phyloP scores from a whole-genome alignment of 2,888 invertebrate genomes.

The Mythimna pallens region DNA sequence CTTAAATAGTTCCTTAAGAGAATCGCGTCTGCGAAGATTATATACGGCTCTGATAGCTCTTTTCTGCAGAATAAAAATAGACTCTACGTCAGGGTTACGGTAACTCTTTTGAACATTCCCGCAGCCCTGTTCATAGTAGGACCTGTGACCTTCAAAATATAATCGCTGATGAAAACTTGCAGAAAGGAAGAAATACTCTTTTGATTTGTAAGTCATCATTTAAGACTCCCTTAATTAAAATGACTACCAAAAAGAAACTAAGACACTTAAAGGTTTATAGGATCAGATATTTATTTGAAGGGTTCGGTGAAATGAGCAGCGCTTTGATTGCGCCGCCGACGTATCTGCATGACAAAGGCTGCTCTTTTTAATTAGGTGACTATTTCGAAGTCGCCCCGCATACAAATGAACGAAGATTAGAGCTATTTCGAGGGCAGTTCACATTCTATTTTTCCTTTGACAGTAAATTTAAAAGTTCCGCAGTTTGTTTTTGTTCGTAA shows the following conservation, averaged over 20 bases:
- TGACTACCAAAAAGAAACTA: constrained; percentile 66
- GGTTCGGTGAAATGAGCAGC: constrained; percentile 72
- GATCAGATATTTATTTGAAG: constrained; percentile 79
- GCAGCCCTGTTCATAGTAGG: constrained; percentile 5
- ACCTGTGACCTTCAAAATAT: constrained; percentile 2
- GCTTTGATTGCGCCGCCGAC: constrained; percentile 77
- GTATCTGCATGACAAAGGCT: constrained; percentile 85
- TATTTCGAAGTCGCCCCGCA: constrained; percentile 80
- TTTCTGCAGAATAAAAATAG: too few relatives aligned
- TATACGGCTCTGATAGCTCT: too few relatives aligned
- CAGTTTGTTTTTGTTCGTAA: constrained; percentile 74
- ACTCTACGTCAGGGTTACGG: too few relatives aligned
- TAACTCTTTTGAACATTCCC: too few relatives aligned
- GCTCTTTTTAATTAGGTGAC: constrained; percentile 86
- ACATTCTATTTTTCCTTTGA: constrained; percentile 77
- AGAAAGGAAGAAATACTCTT: constrained; percentile 46
- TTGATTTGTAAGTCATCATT: constrained; percentile 69
- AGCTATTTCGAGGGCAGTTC: constrained; percentile 70
- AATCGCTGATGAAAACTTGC: constrained; percentile 32
- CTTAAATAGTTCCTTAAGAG: too few relatives aligned
- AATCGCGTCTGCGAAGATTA: too few relatives aligned
- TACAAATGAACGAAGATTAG: constrained; percentile 83
- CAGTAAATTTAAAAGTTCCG: constrained; percentile 68
- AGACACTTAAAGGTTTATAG: constrained; percentile 64
- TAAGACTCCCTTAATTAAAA: constrained; percentile 71